Percentiles rank a stretch among this genome's conserved stretches.
Evolutionary conservation across 2,113 vertebrate species (phyloP).

Genomic region (Oreocharis arfaki): DNA sequence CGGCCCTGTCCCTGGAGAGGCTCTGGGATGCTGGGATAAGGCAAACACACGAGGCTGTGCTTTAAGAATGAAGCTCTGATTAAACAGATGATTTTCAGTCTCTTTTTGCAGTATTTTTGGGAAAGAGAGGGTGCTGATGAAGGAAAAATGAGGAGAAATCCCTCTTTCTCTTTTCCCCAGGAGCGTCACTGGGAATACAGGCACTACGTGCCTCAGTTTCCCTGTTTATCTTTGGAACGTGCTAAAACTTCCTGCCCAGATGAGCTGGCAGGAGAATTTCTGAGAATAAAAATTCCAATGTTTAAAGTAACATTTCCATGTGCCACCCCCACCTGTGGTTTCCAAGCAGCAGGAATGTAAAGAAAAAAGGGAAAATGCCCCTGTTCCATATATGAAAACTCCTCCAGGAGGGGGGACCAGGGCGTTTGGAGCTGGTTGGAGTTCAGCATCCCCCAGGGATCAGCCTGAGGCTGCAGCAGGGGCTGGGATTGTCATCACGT

Average conservation of each 20-base stretch:
- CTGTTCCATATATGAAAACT: neutral
- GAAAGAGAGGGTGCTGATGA: neutral
- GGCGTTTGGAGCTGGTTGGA: neutral
- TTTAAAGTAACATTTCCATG: neutral
- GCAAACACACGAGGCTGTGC: rapidly evolving
- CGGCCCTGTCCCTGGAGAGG: neutral
- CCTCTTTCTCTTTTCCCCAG: neutral
- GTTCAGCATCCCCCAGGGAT: neutral
- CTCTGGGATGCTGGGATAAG: neutral
- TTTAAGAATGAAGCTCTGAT: neutral
- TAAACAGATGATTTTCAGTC: neutral
- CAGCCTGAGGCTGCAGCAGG: neutral
- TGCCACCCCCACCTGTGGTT: neutral
- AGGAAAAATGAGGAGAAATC: neutral
- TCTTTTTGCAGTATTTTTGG: neutral
- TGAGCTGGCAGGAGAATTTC: neutral
- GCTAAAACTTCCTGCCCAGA: neutral
- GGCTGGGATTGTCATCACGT: conserved; percentile 37
- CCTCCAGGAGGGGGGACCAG: neutral
- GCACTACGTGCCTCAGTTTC: neutral
- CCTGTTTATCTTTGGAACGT: neutral
- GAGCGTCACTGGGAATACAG: too few species aligned
- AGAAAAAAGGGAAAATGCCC: neutral
- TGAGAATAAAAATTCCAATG: neutral
- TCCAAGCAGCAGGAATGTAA: neutral